Evolutionary conservation across 2,797 vertebrate genomes (phyloP), one percentile per base, ranked within the genome.

Genomic region (Falco columbarius): DNA sequence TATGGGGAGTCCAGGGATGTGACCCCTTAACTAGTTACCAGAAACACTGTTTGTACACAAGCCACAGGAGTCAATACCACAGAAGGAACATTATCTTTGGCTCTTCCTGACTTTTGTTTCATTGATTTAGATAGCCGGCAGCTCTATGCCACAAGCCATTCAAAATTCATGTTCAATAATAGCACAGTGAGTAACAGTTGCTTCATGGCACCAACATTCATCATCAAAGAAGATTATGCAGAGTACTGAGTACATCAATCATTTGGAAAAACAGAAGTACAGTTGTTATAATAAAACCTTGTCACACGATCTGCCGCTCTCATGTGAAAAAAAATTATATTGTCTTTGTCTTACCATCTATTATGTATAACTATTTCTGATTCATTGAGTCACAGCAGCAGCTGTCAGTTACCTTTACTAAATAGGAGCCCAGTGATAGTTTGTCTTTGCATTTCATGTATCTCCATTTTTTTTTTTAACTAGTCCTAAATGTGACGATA

Each of bases 141-240:
- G 59, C 42, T 91, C 85, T 95, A 30, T 72, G 74, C 36, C 82
- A 49, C 61, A 82, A 83, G 65, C 85, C 27, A 84, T 85, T 94
- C 61, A 93, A 97, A 91, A 95, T 86, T 79, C 80, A 81, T 22
- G 27, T 63, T 94, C 74, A 89, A 27, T 86, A 85, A 86, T 15
- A 88, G 67, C 71, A 80, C 62, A 65, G 71, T 34, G 21, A 95
- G 62, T 62, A 94, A 90, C 22, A 17, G 21, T 23, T 77, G 54
- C 49, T 86, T 77, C 49, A 47, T 32, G 66, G 74, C 72, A 89
- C 34, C 86, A 86, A 49, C 47, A 83, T 83, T 67, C 51, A 85
- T 93, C 92, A 91, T 22, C 4, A 0, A 66, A 68, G 38, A 86
- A 79, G 32, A 90, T 89, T 79, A 93, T 66, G 49, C 42, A 75